Evolutionary conservation across 2,113 vertebrate species (phyloP).

Genomic region (Phrynocephalus versicolor): DNA sequence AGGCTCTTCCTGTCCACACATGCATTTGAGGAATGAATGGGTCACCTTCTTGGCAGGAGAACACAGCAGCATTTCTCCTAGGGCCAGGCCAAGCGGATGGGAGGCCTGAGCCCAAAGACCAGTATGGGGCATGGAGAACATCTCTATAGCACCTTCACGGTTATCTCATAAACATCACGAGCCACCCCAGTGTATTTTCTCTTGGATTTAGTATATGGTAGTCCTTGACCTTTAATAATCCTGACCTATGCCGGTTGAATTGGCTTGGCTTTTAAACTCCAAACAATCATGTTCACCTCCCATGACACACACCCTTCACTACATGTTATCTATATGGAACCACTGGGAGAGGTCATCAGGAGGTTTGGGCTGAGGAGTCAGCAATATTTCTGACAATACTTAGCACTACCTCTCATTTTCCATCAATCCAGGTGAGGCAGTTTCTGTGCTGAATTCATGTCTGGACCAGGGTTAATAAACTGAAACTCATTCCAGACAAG

Average conservation of each 20-base stretch:
- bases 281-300: no score
- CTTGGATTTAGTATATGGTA: background rate
- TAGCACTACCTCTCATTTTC: no score
- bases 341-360: no score
- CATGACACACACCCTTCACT: background rate
- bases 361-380: no score
- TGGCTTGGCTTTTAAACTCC: background rate
- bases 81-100: no score
- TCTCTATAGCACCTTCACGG: background rate
- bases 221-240: conserved; percentile 5
- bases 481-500: no score
- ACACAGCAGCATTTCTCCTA: background rate
- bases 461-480: no score
- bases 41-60: background rate
- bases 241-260: background rate
- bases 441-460: no score
- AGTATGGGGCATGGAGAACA: conserved; percentile 15
- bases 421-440: no score
- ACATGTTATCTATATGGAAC: no score
- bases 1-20: conserved; percentile 10
- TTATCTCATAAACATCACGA: conserved; percentile 11
- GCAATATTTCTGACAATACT: no score
- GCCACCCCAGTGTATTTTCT: background rate
- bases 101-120: background rate
- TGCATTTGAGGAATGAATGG: conserved; percentile 22